Conservation (phyloP, 2,888 invertebrate genomes). For the Cryptophagus acutangulus region DNA sequence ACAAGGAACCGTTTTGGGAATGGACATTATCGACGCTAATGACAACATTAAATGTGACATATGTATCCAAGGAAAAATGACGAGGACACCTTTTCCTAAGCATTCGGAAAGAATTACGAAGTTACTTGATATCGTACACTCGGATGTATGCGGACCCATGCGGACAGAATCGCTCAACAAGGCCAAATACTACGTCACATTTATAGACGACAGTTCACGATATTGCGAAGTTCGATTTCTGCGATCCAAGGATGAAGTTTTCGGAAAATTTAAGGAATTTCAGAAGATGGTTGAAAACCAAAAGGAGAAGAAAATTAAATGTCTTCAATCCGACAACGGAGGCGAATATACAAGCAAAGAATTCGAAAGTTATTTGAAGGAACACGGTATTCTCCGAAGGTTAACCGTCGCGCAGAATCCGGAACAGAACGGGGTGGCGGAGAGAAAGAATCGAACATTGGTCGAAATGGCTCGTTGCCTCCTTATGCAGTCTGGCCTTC, state of each 20-base stretch:
- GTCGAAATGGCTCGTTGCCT: conserved; percentile 25
- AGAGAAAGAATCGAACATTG: conserved; percentile 24
- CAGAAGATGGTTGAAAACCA: conserved; percentile 33
- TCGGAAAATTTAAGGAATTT: conserved; percentile 28
- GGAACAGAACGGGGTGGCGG: conserved; percentile 32
- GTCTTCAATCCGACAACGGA: conserved; percentile 28
- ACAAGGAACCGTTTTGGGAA: too few species aligned
- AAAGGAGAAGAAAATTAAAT: conserved; percentile 27
- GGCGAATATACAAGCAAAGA: conserved; percentile 15
- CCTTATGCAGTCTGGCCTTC: conserved; percentile 15
- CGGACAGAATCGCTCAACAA: conserved; percentile 21
- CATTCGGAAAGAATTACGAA: neutral
- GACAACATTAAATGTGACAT: too few species aligned
- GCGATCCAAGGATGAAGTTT: conserved; percentile 29
- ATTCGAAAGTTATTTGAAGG: conserved; percentile 22
- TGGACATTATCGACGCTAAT: too few species aligned
- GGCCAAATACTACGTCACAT: conserved; percentile 29
- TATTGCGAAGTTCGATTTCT: conserved; percentile 28
- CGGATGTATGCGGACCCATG: conserved; percentile 30
- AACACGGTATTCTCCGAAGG: conserved; percentile 33
- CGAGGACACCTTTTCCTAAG: neutral
- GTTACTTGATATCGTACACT: conserved; percentile 14
- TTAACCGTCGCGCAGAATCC: conserved; percentile 18
- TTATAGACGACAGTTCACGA: conserved; percentile 34
- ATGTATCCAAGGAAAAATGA: neutral